Conservation (phyloP, 2,888 invertebrate species). For the Phyllotreta cruciferae region DNA sequence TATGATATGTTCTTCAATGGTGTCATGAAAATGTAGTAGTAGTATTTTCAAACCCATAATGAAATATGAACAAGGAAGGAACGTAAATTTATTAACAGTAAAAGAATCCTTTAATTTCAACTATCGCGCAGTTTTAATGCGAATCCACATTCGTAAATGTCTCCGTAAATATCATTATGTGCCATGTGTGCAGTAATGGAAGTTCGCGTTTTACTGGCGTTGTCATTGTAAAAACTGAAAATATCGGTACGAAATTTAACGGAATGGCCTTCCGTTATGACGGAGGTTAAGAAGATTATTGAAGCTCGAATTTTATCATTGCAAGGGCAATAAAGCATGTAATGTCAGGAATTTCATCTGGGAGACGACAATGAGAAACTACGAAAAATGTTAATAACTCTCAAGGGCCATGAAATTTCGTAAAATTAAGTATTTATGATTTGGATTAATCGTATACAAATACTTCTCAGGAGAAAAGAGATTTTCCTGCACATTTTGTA, state of each 20-base stretch:
- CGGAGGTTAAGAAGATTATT: slow-evolving; percentile 21
- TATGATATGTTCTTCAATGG: too few species aligned
- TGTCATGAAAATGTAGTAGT: too few species aligned
- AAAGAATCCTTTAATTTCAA: too few species aligned
- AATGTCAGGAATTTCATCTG: slow-evolving; percentile 23
- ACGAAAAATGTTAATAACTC: slow-evolving; percentile 18
- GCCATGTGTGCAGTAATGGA: slow-evolving; percentile 7
- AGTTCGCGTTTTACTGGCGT: slow-evolving; percentile 1
- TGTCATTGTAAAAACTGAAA: slow-evolving; percentile 14
- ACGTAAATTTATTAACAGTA: too few species aligned
- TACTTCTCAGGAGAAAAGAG: not conserved
- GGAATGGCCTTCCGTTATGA: not conserved
- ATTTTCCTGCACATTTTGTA: too few species aligned
- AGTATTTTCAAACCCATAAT: too few species aligned
- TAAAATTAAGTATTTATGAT: not conserved
- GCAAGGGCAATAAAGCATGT: slow-evolving; percentile 20
- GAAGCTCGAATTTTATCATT: slow-evolving; percentile 24
- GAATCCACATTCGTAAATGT: not conserved
- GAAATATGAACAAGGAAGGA: too few species aligned
- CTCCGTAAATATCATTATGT: slow-evolving; percentile 11
- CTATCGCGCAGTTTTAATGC: not conserved
- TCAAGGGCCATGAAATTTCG: slow-evolving; percentile 6
- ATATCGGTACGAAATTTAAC: slow-evolving; percentile 14
- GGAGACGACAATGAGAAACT: slow-evolving; percentile 3
- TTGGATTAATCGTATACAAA: not conserved